Evolutionary conservation across 2,888 invertebrate species (phyloP).

Genomic region (Drosophila imparisetae): DNA sequence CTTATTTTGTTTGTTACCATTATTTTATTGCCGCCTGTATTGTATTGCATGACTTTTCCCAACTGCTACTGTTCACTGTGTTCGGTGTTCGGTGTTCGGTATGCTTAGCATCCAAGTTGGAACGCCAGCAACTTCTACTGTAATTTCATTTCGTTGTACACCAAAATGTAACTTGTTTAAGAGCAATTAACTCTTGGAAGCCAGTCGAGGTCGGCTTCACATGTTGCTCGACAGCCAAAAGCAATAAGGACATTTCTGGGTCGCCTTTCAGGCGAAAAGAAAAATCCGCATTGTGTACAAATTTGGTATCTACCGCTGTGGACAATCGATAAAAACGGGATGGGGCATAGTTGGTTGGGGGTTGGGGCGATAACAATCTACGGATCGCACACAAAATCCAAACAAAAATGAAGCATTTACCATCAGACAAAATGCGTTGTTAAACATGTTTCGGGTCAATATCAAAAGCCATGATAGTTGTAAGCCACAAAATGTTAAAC

Average conservation of each 20-base stretch:
- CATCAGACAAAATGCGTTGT: constrained; percentile 66
- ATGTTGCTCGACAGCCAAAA: constrained; percentile 30
- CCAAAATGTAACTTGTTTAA: constrained; percentile 19
- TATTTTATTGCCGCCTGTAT: constrained; percentile 42
- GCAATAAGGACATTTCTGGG: background rate
- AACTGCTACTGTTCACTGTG: background rate
- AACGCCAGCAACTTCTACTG: background rate
- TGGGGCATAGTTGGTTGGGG: background rate
- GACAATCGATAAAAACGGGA: constrained; percentile 32
- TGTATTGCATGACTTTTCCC: constrained; percentile 6
- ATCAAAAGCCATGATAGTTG: constrained; percentile 81
- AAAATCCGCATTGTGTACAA: constrained; percentile 61
- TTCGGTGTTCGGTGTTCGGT: background rate
- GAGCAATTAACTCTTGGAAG: constrained; percentile 56
- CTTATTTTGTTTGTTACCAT: constrained; percentile 45
- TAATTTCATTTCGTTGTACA: constrained; percentile 44
- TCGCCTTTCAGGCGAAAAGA: constrained; percentile 8
- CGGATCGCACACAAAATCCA: constrained; percentile 28
- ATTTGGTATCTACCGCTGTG: constrained; percentile 55
- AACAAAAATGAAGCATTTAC: constrained; percentile 58
- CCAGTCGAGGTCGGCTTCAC: constrained; percentile 7
- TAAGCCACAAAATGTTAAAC: constrained; percentile 79
- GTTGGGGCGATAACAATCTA: constrained; percentile 18
- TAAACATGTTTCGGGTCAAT: constrained; percentile 81
- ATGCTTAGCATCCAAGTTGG: background rate